phyloP scores from a whole-genome alignment of 2,797 vertebrate genomes.

The Macropus fuliginosus region DNA sequence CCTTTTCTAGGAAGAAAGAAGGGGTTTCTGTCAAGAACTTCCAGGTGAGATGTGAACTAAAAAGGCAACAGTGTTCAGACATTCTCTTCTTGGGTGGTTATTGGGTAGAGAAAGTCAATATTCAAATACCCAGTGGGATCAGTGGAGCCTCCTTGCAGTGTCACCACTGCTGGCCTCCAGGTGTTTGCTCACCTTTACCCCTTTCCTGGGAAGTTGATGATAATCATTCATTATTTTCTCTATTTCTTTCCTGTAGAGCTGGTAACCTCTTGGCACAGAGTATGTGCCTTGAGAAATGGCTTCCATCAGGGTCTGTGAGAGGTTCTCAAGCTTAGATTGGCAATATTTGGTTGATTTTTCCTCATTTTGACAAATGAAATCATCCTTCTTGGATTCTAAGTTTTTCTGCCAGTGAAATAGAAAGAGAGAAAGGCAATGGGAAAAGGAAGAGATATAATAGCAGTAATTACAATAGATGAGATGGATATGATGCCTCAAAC shows the following conservation, averaged over 20 bases:
- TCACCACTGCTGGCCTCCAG: no score
- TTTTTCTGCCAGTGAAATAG: conserved; percentile 10
- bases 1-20: no score
- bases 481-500: not conserved
- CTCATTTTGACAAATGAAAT: conserved; percentile 66
- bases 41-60: no score
- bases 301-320: conserved; percentile 59
- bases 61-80: no score
- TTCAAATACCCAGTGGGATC: no score
- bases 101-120: no score
- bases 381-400: conserved; percentile 60
- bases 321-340: conserved; percentile 9
- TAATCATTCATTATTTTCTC: conserved; percentile 63
- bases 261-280: conserved; percentile 74
- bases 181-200: no score
- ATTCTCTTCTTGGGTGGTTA: no score
- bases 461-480: not conserved
- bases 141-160: no score
- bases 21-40: no score
- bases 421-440: not conserved
- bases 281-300: conserved; percentile 47
- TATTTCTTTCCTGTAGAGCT: conserved; percentile 62
- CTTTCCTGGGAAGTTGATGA: not conserved
- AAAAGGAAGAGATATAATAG: not conserved
- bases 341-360: conserved; percentile 64